Evolutionary conservation across 2,797 vertebrate genomes (phyloP), one percentile per base, ranked within the genome.

Genomic region (Octomys mimax): DNA sequence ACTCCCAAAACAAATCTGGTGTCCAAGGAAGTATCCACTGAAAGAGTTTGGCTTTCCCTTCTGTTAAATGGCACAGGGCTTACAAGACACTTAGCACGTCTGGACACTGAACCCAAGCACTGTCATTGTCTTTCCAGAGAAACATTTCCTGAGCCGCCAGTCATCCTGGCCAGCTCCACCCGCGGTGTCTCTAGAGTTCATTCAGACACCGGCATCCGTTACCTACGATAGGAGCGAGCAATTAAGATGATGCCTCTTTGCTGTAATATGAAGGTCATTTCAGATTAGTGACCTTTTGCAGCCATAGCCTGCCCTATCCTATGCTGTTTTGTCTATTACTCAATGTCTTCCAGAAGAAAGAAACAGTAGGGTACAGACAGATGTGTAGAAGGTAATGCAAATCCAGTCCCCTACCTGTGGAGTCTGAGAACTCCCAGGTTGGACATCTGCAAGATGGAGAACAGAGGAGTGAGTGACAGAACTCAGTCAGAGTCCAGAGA

Each of bases 1-100:
- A 96, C 96, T 97, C 98, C 98, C 97, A 98, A 99, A 99, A 99
- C 98, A 98, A 99, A 99, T 98, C 99, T 98, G 98, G 98, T 98
- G 98, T 98, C 91, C 96, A 99, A 98, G 98, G 97, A 99, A 98
- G 98, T 98, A 98, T 98, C 98, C 99, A 97, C 97, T 98, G 98
- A 98, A 98, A 97, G 97, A 89, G 84, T 96, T 95, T 98, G 98
- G 98, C 97, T 97, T 91, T 49, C 31, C 80, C 95, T 80, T 68
- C 57, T 71, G 88, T 70, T 36, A 96, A 81, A 90, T 75, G 89
- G 62, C 77, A 52, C 1, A 42, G 26, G 54, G 94, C 71, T 97
- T 94, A 66, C 92, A 88, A 87, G 83, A 90, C 87, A 70, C 64
- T 94, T 92, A 49, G 86, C 86, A 89, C 42, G 19, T 87, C 78